Base-by-base conservation (phyloP, 1,140 invertebrate species). In the Zaprionus lachaisei region DNA sequence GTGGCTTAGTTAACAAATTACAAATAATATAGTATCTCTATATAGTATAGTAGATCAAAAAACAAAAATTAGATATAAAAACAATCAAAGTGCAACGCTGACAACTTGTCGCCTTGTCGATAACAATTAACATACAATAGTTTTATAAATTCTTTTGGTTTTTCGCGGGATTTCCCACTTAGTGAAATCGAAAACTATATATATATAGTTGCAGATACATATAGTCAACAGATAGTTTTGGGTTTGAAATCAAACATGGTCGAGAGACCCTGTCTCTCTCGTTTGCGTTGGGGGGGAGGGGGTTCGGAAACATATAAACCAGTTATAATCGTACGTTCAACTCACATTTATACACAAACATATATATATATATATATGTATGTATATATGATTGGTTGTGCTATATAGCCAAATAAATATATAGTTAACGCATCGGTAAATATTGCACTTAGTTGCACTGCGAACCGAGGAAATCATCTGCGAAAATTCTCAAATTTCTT, bases 1-100 rank as follows among this genome's bases (percentile, higher is more conserved):
- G 49, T 89, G 75, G 82, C 76, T 78, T 83, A 69, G 81, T 77
- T 70, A 87, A 89, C 83, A 87, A 87, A 87, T 77, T 72, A 81
- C 77, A 65, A 85, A 80, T 76, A 62, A 70, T 56, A 64, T 56
- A 37, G 20, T 24, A 56, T 14, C 5, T 38, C n/a, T 38, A 41
- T 24, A 51, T 56, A 34, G 31, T 34, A 34, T 34, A 11, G 4
- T 34, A 17, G 49, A 28, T 56, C 41, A 60, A 41, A 11, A 11
- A 70, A 74, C 34, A 69, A 54, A 60, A 70, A 20, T 34, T 34
- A 51, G 60, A 12, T 54, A 12, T 54, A 31, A 56, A 56, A 26
- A 26, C 54, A 56, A 51, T 51, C 37, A 26, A 41, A 7, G 41
- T 47, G n/a, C n/a, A 47, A 6, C 7, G 41, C 41, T 6, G 41